These are phyloP conservation scores for Luscinia megarhynchos DNA, from an alignment of 2,797 vertebrate species.

Conservation along the genomic window DNA sequence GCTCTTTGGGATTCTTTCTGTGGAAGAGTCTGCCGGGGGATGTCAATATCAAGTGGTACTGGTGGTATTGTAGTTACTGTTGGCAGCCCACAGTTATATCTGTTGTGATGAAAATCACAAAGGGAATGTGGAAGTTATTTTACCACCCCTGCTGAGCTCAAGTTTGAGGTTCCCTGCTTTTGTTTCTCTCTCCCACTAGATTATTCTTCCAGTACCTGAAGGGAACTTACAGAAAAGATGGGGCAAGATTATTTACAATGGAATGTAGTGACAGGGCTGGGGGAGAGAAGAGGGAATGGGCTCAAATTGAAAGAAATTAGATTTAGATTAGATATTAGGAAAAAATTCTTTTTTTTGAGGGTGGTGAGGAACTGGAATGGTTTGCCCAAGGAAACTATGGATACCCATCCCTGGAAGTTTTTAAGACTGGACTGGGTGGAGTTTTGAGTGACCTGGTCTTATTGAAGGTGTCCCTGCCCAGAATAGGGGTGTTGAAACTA, in stretches of 20 bases:
- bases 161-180: neutral
- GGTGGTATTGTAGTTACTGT: neutral
- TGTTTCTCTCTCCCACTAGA: neutral
- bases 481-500: neutral
- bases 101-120: neutral
- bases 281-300: neutral
- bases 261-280: neutral
- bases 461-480: neutral
- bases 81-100: fast-evolving
- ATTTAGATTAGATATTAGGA: neutral
- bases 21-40: neutral
- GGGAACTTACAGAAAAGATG: neutral
- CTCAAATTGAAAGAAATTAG: neutral
- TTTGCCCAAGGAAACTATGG: neutral
- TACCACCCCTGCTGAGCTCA: neutral
- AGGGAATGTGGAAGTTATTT: neutral
- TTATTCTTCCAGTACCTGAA: neutral
- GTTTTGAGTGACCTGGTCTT: neutral
- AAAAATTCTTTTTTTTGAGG: neutral
- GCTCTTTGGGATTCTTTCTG: neutral
- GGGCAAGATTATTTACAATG: neutral
- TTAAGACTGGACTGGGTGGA: too few species aligned
- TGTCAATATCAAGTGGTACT: neutral
- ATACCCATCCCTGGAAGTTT: neutral
- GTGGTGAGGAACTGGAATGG: neutral